Evolutionary conservation across 2,888 invertebrate species (phyloP), one percentile per base, ranked within the genome.

Genomic region (Drosophila multiciliata): DNA sequence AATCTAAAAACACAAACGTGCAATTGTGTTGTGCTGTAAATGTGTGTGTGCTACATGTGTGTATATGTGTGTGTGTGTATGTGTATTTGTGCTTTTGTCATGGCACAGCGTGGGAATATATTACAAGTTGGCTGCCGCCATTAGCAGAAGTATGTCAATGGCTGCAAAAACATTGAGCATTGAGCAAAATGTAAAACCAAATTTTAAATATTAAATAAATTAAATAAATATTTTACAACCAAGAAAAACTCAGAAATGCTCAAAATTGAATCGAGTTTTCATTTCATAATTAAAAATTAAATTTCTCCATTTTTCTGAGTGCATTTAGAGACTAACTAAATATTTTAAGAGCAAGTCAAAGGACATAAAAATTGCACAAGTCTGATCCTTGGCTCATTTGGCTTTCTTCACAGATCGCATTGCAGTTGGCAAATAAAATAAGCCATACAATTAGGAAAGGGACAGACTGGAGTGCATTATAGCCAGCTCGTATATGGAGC

Each of bases 1-100:
- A 84, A 87, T 87, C 87, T 86, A 84, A 76, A 79, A 87, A 78
- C 79, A 87, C 86, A 87, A 82, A 82, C 86, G 79, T 84, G 83
- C 87, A 87, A 87, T 85, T 86, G 77, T 81, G 66, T 82, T 70
- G 66, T 70, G 68, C 76, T 67, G 61, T 61, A 67, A 75, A 75
- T 83, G 82, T 36, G 45, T 33, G 33, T 50, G 42, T 54, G 53
- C 17, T 40, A 17, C n/a, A 8, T 38, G 33, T 36, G 26, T 36
- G 32, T 53, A 26, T 38, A 26, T 36, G 32, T 64, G 40, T 65
- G 49, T 63, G 32, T 64, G 23, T 68, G 63, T 64, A 52, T 52
- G 50, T 61, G 35, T 65, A 49, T 59, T 54, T 66, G 49, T 36
- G 73, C 66, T 48, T 54, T 74, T 68, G 62, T 73, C 75, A 67